Evolutionary conservation across 2,113 vertebrate species (phyloP).

Genomic region (Alexandromys fortis): DNA sequence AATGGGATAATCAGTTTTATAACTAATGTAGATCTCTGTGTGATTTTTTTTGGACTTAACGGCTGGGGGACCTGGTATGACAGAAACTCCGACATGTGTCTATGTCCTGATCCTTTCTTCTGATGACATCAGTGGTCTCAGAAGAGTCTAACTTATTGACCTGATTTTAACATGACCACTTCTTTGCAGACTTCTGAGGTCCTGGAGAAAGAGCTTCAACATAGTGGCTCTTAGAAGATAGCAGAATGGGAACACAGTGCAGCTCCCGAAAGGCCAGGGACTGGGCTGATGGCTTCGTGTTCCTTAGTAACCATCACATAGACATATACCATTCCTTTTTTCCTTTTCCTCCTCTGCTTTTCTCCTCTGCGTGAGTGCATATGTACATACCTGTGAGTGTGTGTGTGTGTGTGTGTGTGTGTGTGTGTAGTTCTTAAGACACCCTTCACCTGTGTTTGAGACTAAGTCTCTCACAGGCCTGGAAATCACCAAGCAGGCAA

Average conservation of each 20-base stretch:
- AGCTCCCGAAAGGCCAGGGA: not conserved
- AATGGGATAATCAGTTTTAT: no score
- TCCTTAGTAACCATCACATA: not conserved
- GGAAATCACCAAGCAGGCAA: not conserved
- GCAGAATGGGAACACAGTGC: not conserved
- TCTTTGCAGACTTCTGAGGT: conserved; percentile 5
- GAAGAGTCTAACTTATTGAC: not conserved
- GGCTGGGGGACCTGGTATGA: no score
- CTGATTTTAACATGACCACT: not conserved
- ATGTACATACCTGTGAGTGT: not conserved
- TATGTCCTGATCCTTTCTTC: not conserved
- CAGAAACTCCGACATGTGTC: not conserved
- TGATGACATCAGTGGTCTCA: not conserved
- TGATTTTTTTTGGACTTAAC: no score
- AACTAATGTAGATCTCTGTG: no score
- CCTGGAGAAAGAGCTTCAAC: not conserved
- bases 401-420: not conserved
- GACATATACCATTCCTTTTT: not conserved
- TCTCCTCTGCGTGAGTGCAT: not conserved
- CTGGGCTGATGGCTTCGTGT: not conserved
- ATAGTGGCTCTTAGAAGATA: not conserved
- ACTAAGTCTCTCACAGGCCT: not conserved
- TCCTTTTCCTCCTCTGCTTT: no score
- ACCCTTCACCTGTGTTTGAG: not conserved
- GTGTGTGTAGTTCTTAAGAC: not conserved